Base-by-base conservation (phyloP, 2,797 vertebrate species). In the Anolis apletophallus region DNA sequence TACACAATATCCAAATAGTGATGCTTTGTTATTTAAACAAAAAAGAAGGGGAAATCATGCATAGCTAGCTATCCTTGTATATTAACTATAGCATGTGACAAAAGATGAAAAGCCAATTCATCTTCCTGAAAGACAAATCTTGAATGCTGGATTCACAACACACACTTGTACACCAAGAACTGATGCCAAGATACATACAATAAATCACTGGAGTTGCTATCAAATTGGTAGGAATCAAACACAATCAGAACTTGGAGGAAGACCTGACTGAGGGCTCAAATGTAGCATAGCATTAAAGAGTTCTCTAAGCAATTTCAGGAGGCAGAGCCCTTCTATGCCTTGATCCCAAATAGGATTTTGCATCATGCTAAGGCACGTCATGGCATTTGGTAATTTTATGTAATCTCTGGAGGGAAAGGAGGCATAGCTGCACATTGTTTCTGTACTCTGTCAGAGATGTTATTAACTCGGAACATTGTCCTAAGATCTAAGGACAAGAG, bases 31-130 rank as follows among this genome's bases (percentile, higher is more conserved):
- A 79, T 59, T 32, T 36, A 75, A 86, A 80, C 29, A 29, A n/a
- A 10, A 36, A 29, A 32, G 10, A 0, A 7, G 13, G 0, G 23
- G 74, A 11, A 32, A 19, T 76, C 68, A 14, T 54, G 59, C 8
- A 85, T 17, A 46, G 19, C 87, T 17, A 46, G 19, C 87, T 52
- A 88, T 75, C 69, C 71, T 82, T 16, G 8, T 85, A 50, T 32
- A 50, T 59, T 79, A 72, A 54, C 34, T 74, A 61, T 90, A 71
- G 64, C 90, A 85, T 79, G 17, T 82, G 14, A 76, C n/a, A 91
- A 36, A 88, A 13, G 83, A 81, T 36, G 21, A 84, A 89, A 91
- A 88, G n/a, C 59, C 52, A 32, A 40, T 72, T 57, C 26, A 46
- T 64, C 26, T 29, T 64, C 23, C 57, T 19, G 23, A 29, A 72